A percentile compares a stretch with the other conserved stretches of the same genome.
Conservation (phyloP, 1,140 invertebrate genomes). For the Zaprionus davidi region DNA sequence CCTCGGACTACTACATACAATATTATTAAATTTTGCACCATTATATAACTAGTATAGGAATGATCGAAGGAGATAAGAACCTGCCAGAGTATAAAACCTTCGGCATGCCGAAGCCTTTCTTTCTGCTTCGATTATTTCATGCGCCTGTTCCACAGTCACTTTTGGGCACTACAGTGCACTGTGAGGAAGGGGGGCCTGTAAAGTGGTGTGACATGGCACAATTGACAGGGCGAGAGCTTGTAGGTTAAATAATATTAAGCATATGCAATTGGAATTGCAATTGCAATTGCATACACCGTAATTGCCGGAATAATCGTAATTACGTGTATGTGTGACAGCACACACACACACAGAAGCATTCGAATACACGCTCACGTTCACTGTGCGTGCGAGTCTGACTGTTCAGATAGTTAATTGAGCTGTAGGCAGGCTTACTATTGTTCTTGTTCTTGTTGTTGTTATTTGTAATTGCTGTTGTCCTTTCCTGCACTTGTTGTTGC, state of each 20-base stretch:
- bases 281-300: conserved; percentile 66
- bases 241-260: conserved; percentile 68
- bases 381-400: conserved; percentile 8
- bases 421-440: conserved; percentile 76
- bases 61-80: too few species aligned
- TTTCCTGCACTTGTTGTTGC: conserved; percentile 32
- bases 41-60: too few species aligned
- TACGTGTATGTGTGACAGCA: conserved; percentile 58
- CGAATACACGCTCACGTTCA: not conserved
- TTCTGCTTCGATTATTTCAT: too few species aligned
- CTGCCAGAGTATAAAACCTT: too few species aligned
- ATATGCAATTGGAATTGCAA: conserved; percentile 57
- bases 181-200: not conserved
- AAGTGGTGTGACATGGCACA: conserved; percentile 6
- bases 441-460: conserved; percentile 48
- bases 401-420: conserved; percentile 79
- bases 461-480: conserved; percentile 48
- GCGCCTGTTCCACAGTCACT: too few species aligned
- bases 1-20: too few species aligned
- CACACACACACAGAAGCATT: conserved; percentile 6
- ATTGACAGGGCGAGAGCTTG: conserved; percentile 34
- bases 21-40: too few species aligned
- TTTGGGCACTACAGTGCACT: too few species aligned
- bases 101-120: too few species aligned
- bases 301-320: conserved; percentile 78